Percentiles rank a stretch among this genome's conserved stretches.
phyloP scores from a whole-genome alignment of 2,113 vertebrate genomes.

The Coreoperca whiteheadi region DNA sequence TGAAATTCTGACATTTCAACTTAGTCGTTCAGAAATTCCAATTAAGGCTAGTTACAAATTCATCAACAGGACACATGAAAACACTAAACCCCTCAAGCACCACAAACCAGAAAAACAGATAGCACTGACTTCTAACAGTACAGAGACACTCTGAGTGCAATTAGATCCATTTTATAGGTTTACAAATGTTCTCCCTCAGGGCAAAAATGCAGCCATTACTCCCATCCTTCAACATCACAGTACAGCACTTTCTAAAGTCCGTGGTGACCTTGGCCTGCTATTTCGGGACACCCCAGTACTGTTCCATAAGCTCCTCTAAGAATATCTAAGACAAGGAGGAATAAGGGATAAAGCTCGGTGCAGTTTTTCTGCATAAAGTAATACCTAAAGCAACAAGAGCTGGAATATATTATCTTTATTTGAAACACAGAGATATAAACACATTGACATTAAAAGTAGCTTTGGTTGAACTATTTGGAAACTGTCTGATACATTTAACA shows the following conservation, averaged over 20 bases:
- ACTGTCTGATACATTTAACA: background rate
- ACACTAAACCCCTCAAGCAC: conserved; percentile 16
- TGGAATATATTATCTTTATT: background rate
- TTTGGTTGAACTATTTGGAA: conserved; percentile 1
- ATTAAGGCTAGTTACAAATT: conserved; percentile 2
- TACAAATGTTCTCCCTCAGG: conserved; percentile 14
- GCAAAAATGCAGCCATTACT: conserved; percentile 18
- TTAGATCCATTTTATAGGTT: conserved; percentile 7
- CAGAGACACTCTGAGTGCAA: background rate
- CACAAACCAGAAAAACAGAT: conserved; percentile 17
- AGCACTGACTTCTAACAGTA: conserved; percentile 10
- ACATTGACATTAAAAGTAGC: background rate
- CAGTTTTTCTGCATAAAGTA: conserved; percentile 7
- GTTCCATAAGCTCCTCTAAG: background rate
- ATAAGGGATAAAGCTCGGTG: background rate
- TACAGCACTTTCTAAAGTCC: background rate
- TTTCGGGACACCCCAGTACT: conserved; percentile 6
- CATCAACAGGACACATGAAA: conserved; percentile 22
- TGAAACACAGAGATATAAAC: conserved; percentile 1
- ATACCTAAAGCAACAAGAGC: conserved; percentile 11
- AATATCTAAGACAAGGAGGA: background rate
- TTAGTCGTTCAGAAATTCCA: conserved; percentile 41
- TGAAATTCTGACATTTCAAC: conserved; percentile 47
- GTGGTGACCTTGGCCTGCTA: conserved; percentile 11
- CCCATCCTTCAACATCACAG: conserved; percentile 10